Evolutionary conservation across 2,113 vertebrate genomes (phyloP).

Genomic region (Paratilapia polleni): DNA sequence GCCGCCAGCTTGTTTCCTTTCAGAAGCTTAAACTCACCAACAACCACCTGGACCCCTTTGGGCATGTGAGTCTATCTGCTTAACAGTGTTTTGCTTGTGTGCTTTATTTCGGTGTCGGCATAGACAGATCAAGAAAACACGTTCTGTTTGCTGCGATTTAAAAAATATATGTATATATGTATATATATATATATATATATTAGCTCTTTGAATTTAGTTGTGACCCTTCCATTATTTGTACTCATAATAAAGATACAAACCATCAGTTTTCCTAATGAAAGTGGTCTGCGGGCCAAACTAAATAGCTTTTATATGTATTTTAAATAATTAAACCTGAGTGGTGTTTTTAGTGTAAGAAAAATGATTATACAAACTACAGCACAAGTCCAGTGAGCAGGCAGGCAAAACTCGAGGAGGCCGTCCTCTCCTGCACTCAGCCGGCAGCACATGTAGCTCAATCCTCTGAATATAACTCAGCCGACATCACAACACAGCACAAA

Average conservation of each 20-base stretch:
- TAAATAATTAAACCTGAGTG: conserved; percentile 29
- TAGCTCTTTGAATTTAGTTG: neutral
- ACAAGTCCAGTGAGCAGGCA: neutral
- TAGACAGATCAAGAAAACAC: neutral
- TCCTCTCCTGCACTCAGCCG: neutral
- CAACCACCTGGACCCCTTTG: conserved; percentile 98
- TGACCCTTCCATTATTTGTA: neutral
- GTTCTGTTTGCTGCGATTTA: neutral
- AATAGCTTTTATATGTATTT: neutral
- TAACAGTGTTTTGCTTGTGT: neutral
- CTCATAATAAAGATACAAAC: neutral
- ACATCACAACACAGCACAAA: conserved; percentile 52
- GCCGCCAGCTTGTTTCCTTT: conserved; percentile 96
- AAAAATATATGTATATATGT: neutral
- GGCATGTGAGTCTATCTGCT: conserved; percentile 86
- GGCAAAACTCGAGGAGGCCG: neutral
- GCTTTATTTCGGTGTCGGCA: neutral
- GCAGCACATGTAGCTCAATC: neutral
- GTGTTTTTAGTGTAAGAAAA: conserved; percentile 34
- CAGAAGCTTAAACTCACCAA: conserved; percentile 99
- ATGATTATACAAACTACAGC: conserved; percentile 4
- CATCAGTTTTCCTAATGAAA: neutral
- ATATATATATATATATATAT: neutral
- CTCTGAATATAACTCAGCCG: conserved; percentile 20
- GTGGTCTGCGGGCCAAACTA: neutral